These are phyloP conservation scores for Ametastegia equiseti DNA, from an alignment of 2,888 invertebrate species.

Conservation along the genomic window DNA sequence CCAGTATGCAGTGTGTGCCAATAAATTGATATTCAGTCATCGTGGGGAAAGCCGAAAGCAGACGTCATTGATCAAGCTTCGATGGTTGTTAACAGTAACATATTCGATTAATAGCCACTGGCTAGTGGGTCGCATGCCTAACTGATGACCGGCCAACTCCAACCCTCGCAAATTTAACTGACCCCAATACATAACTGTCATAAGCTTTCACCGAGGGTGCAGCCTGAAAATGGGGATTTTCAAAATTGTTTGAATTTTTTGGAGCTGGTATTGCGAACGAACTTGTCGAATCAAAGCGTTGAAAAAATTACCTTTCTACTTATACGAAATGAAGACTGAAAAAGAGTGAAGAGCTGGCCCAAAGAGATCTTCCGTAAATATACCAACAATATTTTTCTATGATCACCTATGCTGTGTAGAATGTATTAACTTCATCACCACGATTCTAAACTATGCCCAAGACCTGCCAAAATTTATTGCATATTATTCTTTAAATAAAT, in stretches of 20 bases:
- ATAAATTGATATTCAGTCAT: no score
- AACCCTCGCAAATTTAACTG: not conserved
- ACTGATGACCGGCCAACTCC: not conserved
- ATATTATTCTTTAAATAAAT: not conserved
- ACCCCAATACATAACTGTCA: conserved; percentile 20
- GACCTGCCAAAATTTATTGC: not conserved
- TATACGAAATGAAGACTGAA: not conserved
- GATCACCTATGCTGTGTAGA: no score
- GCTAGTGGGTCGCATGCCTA: not conserved
- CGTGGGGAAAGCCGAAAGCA: not conserved
- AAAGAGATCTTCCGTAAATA: no score
- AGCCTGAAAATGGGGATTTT: not conserved
- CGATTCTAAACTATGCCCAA: no score
- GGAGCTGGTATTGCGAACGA: not conserved
- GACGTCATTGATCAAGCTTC: no score
- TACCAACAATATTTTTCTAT: no score
- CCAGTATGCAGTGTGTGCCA: no score
- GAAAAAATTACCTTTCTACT: no score
- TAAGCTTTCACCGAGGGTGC: not conserved
- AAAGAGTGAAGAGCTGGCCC: not conserved
- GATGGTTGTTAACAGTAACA: not conserved
- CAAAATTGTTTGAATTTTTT: not conserved
- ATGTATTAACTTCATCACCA: no score
- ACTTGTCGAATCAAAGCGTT: not conserved
- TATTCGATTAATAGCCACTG: not conserved